Conservation (phyloP, 2,797 vertebrate species). For the Tauraco hartlaubi region DNA sequence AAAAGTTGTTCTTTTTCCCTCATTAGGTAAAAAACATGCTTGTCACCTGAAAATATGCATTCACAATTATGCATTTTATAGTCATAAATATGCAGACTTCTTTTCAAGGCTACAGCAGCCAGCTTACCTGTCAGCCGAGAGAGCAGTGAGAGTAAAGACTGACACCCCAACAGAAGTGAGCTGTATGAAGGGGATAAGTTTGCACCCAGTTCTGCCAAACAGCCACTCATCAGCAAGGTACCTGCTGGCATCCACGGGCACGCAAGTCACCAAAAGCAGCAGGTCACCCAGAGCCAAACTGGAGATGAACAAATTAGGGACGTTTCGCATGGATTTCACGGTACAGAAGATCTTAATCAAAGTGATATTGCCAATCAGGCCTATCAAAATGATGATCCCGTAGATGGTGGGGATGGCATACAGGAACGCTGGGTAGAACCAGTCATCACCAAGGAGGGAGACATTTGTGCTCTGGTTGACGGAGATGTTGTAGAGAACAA, state of each 20-base stretch:
- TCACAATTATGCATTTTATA: not conserved
- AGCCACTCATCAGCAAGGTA: constrained; percentile 93
- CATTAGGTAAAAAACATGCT: not conserved
- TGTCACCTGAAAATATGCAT: not conserved
- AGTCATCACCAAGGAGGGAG: constrained; percentile 61
- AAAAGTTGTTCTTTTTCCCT: not conserved
- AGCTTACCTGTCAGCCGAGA: constrained; percentile 96
- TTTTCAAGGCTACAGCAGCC: not conserved
- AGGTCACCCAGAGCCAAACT: constrained; percentile 95
- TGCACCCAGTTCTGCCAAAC: constrained; percentile 94
- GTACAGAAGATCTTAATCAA: constrained; percentile 95
- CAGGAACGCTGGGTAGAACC: constrained; percentile 84
- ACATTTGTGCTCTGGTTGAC: constrained; percentile 68
- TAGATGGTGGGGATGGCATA: constrained; percentile 90
- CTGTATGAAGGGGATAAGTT: constrained; percentile 96
- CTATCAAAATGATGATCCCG: constrained; percentile 88
- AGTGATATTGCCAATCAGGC: constrained; percentile 93
- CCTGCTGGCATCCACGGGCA: constrained; percentile 95
- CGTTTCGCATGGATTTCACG: constrained; percentile 90
- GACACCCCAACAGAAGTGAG: constrained; percentile 97
- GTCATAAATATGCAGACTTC: not conserved
- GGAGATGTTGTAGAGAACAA: constrained; percentile 74
- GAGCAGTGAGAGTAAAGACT: constrained; percentile 95
- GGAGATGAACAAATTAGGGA: constrained; percentile 96
- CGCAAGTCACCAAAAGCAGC: constrained; percentile 92